A percentile compares a stretch with the other conserved stretches of the same genome.
phyloP scores from a whole-genome alignment of 2,113 vertebrate species.

The Callipepla californica region DNA sequence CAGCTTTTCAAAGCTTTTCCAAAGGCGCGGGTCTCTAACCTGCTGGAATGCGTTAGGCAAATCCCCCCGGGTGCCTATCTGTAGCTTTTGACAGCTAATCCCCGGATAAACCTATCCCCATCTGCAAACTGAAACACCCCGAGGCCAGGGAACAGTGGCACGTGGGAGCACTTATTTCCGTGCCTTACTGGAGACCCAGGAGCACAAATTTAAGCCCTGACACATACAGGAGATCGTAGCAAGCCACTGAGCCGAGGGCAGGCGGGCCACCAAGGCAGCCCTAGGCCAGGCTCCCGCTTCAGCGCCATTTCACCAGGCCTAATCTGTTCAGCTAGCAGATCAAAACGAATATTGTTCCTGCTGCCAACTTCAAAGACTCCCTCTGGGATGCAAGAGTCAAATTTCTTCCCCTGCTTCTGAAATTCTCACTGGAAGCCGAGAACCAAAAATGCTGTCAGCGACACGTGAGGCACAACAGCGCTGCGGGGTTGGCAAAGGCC shows the following conservation, averaged over 20 bases:
- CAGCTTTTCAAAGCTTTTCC: slow-evolving; percentile 53
- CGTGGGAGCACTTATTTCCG: neutral
- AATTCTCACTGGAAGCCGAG: slow-evolving; percentile 21
- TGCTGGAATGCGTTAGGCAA: slow-evolving; percentile 38
- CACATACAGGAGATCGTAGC: neutral
- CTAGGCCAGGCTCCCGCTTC: neutral
- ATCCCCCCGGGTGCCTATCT: slow-evolving; percentile 23
- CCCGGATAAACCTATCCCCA: slow-evolving; percentile 12
- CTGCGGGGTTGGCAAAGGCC: neutral
- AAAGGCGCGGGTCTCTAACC: slow-evolving; percentile 38
- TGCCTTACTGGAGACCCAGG: neutral
- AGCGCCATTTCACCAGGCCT: neutral
- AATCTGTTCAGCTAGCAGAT: slow-evolving; percentile 46
- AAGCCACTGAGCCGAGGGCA: neutral
- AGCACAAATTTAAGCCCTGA: neutral
- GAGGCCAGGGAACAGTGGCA: neutral
- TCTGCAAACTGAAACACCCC: neutral
- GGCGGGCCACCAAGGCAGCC: neutral
- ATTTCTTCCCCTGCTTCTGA: slow-evolving; percentile 23
- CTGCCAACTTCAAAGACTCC: slow-evolving; percentile 53
- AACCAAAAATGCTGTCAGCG: neutral
- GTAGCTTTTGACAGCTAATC: slow-evolving; percentile 48
- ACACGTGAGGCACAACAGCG: fast-evolving
- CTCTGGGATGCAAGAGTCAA: slow-evolving; percentile 31
- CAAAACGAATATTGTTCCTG: slow-evolving; percentile 65